These are phyloP conservation scores for Orthosia gothica DNA, from an alignment of 2,888 invertebrate species.

Conservation along the genomic window DNA sequence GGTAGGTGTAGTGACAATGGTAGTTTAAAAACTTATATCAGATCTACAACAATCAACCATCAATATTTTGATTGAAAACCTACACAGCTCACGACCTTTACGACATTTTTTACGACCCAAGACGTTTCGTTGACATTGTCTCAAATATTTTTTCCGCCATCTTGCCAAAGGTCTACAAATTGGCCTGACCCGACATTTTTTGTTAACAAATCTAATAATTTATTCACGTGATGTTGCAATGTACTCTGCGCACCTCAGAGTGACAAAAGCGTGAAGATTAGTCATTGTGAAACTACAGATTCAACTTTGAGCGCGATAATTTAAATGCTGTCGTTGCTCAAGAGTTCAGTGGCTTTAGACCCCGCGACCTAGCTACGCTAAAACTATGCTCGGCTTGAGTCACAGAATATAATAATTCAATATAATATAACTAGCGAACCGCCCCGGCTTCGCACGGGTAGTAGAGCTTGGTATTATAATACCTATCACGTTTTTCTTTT, in stretches of 20 bases:
- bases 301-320: slow-evolving; percentile 12
- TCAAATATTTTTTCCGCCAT: slow-evolving; percentile 36
- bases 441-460: too few relatives aligned
- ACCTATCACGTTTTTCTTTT: too few relatives aligned
- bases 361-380: slow-evolving; percentile 6
- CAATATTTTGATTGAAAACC: slow-evolving; percentile 12
- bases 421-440: too few relatives aligned
- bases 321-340: slow-evolving; percentile 4
- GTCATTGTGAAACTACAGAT: slow-evolving; percentile 20
- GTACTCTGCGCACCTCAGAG: not conserved
- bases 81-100: slow-evolving; percentile 22
- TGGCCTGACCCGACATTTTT: slow-evolving; percentile 16
- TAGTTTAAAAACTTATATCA: too few relatives aligned
- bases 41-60: not conserved
- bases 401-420: not conserved
- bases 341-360: slow-evolving; percentile 18
- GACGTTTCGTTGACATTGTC: slow-evolving; percentile 49
- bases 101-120: slow-evolving; percentile 3
- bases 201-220: slow-evolving; percentile 6
- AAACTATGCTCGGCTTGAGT: not conserved
- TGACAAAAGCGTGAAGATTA: slow-evolving; percentile 21
- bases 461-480: too few relatives aligned
- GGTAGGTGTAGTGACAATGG: too few relatives aligned
- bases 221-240: slow-evolving; percentile 8
- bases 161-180: slow-evolving; percentile 24